Conservation (phyloP, 2,797 vertebrate genomes). For the Rhinatrema bivittatum region DNA sequence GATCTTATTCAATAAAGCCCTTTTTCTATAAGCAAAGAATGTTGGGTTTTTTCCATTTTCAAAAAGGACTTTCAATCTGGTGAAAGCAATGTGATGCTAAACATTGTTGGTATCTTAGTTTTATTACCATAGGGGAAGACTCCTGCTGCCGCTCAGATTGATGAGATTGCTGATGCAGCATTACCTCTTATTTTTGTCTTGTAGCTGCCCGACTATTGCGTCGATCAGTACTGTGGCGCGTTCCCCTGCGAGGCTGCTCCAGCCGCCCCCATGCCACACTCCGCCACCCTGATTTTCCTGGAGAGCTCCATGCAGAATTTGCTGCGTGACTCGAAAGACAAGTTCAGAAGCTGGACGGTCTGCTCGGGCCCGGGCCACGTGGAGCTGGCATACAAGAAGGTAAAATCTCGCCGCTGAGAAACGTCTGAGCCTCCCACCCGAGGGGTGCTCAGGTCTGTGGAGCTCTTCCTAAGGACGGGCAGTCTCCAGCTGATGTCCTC, state of each 20-base stretch:
- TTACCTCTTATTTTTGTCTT: not conserved
- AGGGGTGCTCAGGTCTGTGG: too few species aligned
- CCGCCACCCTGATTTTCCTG: constrained; percentile 27
- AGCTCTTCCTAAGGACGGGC: too few species aligned
- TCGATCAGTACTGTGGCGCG: constrained; percentile 6
- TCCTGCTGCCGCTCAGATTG: too few species aligned
- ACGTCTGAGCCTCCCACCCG: not conserved
- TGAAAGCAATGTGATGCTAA: too few species aligned
- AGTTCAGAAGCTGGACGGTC: constrained; percentile 45
- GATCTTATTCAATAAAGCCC: too few species aligned
- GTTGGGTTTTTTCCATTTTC: too few species aligned
- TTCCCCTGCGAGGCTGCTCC: constrained; percentile 6
- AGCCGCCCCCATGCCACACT: constrained; percentile 11
- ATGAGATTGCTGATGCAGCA: too few species aligned
- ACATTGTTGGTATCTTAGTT: too few species aligned
- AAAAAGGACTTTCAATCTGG: too few species aligned
- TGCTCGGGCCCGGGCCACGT: constrained; percentile 46
- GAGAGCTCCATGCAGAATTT: constrained; percentile 45
- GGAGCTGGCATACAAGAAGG: constrained; percentile 63
- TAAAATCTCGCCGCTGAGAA: constrained; percentile 29
- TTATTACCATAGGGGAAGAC: too few species aligned
- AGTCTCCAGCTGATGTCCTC: too few species aligned
- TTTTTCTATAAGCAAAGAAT: too few species aligned
- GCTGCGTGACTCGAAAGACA: constrained; percentile 50
- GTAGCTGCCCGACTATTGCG: constrained; percentile 61